phyloP scores from a whole-genome alignment of 2,888 invertebrate species.

The Phymatocera aterrima region DNA sequence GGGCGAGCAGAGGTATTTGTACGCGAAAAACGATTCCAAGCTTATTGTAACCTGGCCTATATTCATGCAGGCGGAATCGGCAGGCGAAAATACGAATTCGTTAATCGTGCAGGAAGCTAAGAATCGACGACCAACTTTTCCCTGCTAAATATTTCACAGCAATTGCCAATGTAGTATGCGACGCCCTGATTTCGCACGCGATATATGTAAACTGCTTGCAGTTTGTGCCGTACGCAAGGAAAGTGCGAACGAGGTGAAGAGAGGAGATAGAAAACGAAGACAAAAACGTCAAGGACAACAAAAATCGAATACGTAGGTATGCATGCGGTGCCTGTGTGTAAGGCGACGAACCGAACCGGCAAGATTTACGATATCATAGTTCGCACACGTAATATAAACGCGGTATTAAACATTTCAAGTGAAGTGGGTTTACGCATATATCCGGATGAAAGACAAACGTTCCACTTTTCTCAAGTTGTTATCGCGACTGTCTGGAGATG shows the following conservation, averaged over 20 bases:
- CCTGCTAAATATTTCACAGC: too few relatives aligned
- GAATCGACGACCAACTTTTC: too few relatives aligned
- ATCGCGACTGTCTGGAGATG: neutral
- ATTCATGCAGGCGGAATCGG: too few relatives aligned
- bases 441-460: neutral
- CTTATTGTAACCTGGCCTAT: neutral
- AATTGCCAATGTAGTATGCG: too few relatives aligned
- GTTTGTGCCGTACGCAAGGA: too few relatives aligned
- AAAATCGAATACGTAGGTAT: neutral
- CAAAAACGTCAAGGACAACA: neutral
- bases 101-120: too few relatives aligned
- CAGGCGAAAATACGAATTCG: too few relatives aligned
- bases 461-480: neutral
- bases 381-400: slow-evolving; percentile 31
- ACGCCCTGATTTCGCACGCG: too few relatives aligned
- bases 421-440: neutral
- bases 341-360: neutral
- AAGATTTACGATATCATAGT: slow-evolving; percentile 23
- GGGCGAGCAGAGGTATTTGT: neutral
- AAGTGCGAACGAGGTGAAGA: too few relatives aligned
- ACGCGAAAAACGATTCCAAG: neutral
- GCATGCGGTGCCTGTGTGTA: neutral
- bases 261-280: too few relatives aligned
- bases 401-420: slow-evolving; percentile 9
- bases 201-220: too few relatives aligned